Evolutionary conservation across 2,888 invertebrate genomes (phyloP).

Genomic region (Branchellion lobata): DNA sequence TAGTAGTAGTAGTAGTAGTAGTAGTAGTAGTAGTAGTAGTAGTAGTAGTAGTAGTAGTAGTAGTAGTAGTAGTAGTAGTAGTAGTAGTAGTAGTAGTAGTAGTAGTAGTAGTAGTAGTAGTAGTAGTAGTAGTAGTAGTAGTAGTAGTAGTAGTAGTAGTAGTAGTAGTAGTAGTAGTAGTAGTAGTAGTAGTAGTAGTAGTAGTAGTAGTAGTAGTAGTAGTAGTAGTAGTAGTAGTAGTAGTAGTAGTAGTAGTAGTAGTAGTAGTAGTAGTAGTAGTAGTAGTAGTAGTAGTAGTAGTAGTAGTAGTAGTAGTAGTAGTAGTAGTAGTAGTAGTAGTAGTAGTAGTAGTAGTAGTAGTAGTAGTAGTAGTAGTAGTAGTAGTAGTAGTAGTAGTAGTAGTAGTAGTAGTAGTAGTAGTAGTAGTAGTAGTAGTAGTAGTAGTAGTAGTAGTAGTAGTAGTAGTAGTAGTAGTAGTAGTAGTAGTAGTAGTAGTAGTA

Average conservation of each 20-base stretch:
- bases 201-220: conserved; percentile 33
- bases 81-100: conserved; percentile 36
- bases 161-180: conserved; percentile 37
- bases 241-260: conserved; percentile 36
- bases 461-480: conserved; percentile 37
- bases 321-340: conserved; percentile 34
- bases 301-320: conserved; percentile 34
- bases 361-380: conserved; percentile 36
- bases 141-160: conserved; percentile 37
- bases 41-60: conserved; percentile 37
- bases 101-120: conserved; percentile 31
- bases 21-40: conserved; percentile 37
- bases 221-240: conserved; percentile 35
- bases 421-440: conserved; percentile 32
- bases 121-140: conserved; percentile 32
- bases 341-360: conserved; percentile 37
- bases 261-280: conserved; percentile 37
- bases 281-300: conserved; percentile 33
- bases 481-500: conserved; percentile 36
- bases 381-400: conserved; percentile 37
- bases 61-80: conserved; percentile 16
- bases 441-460: conserved; percentile 37
- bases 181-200: conserved; percentile 33
- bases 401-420: conserved; percentile 32
- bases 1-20: conserved; percentile 36